Base-by-base conservation (phyloP, 2,797 vertebrate species). In the Pipistrellus nathusii region DNA sequence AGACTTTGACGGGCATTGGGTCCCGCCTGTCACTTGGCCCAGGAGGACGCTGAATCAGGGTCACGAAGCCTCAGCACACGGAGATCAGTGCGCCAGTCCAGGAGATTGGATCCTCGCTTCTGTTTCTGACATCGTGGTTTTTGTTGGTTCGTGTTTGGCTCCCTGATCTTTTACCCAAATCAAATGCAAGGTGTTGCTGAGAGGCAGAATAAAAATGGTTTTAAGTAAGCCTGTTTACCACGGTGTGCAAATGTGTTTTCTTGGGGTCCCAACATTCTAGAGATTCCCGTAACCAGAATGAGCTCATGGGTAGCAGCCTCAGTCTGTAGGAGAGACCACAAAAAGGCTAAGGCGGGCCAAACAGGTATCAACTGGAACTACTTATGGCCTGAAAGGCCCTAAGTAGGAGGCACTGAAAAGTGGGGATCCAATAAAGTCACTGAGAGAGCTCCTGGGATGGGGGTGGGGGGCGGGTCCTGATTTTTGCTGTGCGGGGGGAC, bases 161-260 rank as follows among this genome's bases (percentile, higher is more conserved):
- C 96, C 96, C 96, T 96, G 95, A 96, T 84, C 78, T 92, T 97
- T 95, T 96, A 96, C 88, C 83, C 88, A 87, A 82, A 84, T 96
- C 94, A 78, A 94, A 85, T 95, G 95, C 88, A 95, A 94, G 91
- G 86, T 96, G 95, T 97, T 95, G 80, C 95, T 94, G 96, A 97
- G 94, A 97, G 96, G 86, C 97, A 96, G 95, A 98, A 98, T 98
- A 98, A 98, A 98, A 95, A 86, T 87, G 96, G 90, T 97, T 98
- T 98, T 97, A 96, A 96, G 95, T 95, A 93, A 96, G 32, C 81
- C 91, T 80, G 66, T 96, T 85, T 85, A 23, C 92, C 66, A n/a
- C 44, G 46, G 76, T 93, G 94, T 59, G 83, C 68, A 77, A 88
- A 88, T 85, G 92, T 95, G 69, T 95, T 97, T 97, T 85, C 85